Conservation (phyloP, 2,113 vertebrate species). For the Marcusenius ussheri region DNA sequence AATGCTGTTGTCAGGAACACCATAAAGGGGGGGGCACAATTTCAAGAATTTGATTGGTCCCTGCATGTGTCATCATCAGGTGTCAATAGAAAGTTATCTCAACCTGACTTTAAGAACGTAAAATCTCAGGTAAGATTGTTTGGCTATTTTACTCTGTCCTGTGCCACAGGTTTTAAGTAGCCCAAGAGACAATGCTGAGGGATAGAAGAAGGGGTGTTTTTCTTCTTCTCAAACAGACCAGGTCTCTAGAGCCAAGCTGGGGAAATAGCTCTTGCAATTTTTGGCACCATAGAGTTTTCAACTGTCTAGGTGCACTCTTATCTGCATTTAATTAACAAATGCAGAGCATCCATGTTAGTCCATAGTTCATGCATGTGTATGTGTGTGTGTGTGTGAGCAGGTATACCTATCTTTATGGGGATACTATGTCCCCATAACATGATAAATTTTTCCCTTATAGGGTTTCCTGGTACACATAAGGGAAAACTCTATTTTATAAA, state of each 20-base stretch:
- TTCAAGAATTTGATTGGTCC: background rate
- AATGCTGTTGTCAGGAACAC: background rate
- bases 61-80: background rate
- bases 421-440: too few species aligned
- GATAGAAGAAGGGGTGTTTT: background rate
- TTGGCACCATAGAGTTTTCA: background rate
- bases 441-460: too few species aligned
- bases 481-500: too few species aligned
- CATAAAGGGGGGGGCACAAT: background rate
- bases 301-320: background rate
- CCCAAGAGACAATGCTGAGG: background rate
- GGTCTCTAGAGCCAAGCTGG: background rate
- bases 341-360: background rate
- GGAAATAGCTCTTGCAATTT: background rate
- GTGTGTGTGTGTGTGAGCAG: background rate
- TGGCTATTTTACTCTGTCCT: background rate
- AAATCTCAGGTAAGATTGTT: background rate
- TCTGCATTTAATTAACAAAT: background rate
- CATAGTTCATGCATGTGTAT: background rate
- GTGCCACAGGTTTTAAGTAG: background rate
- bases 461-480: too few species aligned
- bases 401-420: too few species aligned
- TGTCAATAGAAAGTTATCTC: background rate
- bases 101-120: background rate
- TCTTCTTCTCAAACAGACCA: background rate